Conservation (phyloP, 64 coral and sea anemone genomes). For the Pocillopora damicornis region DNA sequence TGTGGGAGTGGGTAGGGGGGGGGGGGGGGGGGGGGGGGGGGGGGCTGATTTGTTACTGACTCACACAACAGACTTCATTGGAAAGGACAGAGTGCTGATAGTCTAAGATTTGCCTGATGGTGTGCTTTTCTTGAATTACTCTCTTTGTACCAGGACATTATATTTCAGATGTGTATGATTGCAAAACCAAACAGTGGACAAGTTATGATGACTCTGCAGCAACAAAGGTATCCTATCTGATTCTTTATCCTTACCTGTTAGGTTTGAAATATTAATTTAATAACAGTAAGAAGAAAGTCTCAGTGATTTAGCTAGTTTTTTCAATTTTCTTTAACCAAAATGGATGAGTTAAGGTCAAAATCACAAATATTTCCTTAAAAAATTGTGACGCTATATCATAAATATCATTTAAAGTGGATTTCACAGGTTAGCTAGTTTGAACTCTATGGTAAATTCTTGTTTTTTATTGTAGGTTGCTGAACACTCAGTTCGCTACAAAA, state of each 20-base stretch:
- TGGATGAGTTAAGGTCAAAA: not conserved
- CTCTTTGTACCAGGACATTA: conserved; percentile 59
- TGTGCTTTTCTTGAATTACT: not conserved
- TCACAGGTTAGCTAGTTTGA: no score
- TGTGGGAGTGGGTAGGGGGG: no score
- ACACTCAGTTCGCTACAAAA: conserved; percentile 65
- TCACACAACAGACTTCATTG: no score
- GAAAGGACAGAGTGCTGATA: not conserved
- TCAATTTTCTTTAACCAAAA: not conserved
- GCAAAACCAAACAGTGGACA: conserved; percentile 81
- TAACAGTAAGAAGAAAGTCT: no score
- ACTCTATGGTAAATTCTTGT: not conserved
- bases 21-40: no score
- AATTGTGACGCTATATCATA: not conserved
- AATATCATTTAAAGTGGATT: not conserved
- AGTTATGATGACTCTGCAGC: conserved; percentile 83
- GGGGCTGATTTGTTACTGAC: no score
- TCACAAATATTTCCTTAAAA: not conserved
- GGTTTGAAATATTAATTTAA: no score
- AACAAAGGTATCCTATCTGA: conserved; percentile 32
- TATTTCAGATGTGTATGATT: conserved; percentile 92
- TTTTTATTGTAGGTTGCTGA: conserved; percentile 41
- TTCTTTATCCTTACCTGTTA: not conserved
- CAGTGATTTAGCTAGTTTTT: not conserved
- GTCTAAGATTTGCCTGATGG: not conserved